Evolutionary conservation across 2,113 vertebrate genomes (phyloP).

Genomic region (Ochotona princeps): DNA sequence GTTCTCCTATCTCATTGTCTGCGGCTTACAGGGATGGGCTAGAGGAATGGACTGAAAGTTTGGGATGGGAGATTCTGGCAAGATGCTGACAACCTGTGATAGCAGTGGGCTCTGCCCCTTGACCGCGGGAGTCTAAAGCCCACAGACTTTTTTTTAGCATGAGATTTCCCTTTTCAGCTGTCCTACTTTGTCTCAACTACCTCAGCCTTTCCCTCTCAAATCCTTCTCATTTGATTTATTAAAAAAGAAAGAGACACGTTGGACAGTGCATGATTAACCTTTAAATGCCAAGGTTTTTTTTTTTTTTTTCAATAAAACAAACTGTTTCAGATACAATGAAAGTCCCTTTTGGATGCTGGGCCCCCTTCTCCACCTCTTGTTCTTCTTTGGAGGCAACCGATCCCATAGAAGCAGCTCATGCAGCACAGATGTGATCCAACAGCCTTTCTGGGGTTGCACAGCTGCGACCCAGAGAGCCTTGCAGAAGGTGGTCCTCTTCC

Average conservation of each 20-base stretch:
- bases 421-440: neutral
- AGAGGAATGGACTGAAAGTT: neutral
- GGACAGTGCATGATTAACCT: neutral
- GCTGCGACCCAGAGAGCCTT: neutral
- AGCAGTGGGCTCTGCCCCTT: neutral
- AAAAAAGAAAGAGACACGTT: neutral
- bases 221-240: neutral
- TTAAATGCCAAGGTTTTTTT: neutral
- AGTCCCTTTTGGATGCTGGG: neutral
- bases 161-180: neutral
- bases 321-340: slow-evolving; percentile 10
- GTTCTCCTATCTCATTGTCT: neutral
- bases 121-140: neutral
- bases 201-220: too few relatives aligned
- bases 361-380: neutral
- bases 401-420: neutral
- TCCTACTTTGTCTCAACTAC: neutral
- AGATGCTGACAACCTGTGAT: neutral
- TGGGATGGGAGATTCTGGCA: neutral
- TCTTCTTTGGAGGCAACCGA: neutral
- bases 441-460: neutral
- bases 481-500: neutral
- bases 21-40: neutral
- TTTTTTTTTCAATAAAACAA: neutral
- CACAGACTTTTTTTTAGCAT: neutral